phyloP scores from a whole-genome alignment of 2,888 invertebrate genomes.

The Eupithecia dodoneata region DNA sequence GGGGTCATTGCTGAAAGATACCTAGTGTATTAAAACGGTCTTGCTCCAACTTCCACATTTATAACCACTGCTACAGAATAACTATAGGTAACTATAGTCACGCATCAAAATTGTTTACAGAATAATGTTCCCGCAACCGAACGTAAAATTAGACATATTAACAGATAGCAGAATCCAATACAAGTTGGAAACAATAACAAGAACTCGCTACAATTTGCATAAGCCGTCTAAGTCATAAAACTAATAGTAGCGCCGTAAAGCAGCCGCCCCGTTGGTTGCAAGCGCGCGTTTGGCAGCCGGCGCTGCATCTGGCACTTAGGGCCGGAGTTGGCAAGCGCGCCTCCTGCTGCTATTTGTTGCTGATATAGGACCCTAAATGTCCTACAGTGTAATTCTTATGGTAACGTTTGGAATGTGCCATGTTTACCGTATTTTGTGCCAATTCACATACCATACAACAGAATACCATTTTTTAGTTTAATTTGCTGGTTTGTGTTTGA shows the following conservation, averaged over 20 bases:
- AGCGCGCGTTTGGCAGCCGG: constrained; percentile 31
- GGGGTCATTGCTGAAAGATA: no score
- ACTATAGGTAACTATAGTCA: no score
- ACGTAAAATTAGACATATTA: not conserved
- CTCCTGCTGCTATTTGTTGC: constrained; percentile 15
- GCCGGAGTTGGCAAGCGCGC: constrained; percentile 30
- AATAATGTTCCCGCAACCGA: not conserved
- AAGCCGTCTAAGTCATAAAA: constrained; percentile 26
- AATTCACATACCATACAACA: not conserved
- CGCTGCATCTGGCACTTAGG: constrained; percentile 29
- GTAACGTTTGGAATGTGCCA: not conserved
- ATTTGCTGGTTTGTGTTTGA: not conserved
- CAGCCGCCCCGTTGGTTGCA: constrained; percentile 23
- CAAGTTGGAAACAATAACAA: constrained; percentile 21
- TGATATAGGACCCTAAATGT: constrained; percentile 13
- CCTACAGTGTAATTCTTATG: not conserved
- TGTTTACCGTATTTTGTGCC: not conserved
- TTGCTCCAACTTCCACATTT: not conserved
- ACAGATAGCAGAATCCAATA: constrained; percentile 8
- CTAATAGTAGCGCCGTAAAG: constrained; percentile 23
- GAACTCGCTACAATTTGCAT: constrained; percentile 26
- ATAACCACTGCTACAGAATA: no score
- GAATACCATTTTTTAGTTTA: not conserved
- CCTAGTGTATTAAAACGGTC: not conserved
- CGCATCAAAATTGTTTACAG: not conserved